Percentiles rank a stretch among this genome's conserved stretches.
phyloP scores from a whole-genome alignment of 2,888 invertebrate genomes.

The Bellardia bayeri region DNA sequence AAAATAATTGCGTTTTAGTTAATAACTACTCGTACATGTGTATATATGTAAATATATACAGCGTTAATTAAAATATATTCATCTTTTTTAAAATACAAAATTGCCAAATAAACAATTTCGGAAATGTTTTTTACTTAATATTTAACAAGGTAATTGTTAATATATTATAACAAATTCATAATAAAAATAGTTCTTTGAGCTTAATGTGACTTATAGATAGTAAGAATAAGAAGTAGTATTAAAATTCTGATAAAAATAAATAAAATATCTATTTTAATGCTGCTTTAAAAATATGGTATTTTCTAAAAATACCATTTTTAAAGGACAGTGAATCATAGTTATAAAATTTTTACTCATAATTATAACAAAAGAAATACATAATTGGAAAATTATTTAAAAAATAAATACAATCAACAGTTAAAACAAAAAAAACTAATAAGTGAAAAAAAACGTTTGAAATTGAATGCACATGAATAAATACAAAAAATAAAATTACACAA shows the following conservation, averaged over 20 bases:
- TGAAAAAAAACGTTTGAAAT: background rate
- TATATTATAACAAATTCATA: too few relatives aligned
- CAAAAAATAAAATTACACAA: conserved; percentile 10
- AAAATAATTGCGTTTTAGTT: too few relatives aligned
- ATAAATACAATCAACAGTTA: background rate
- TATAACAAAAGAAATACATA: background rate
- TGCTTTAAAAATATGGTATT: background rate
- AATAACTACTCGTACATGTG: too few relatives aligned
- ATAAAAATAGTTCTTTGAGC: too few relatives aligned
- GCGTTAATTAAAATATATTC: too few relatives aligned
- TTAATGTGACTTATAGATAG: too few relatives aligned
- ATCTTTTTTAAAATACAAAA: too few relatives aligned
- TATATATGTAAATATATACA: too few relatives aligned
- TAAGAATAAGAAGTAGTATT: background rate
- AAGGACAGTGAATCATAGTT: background rate
- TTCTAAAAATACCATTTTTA: background rate
- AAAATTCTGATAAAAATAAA: background rate
- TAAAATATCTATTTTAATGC: background rate
- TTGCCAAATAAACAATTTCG: too few relatives aligned
- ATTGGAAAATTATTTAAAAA: conserved; percentile 40
- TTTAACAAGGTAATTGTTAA: too few relatives aligned
- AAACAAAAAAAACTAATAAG: conserved; percentile 2
- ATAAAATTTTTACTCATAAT: conserved; percentile 7
- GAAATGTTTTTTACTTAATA: too few relatives aligned
- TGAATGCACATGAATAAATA: conserved; percentile 8